phyloP scores from a whole-genome alignment of 2,113 vertebrate species.

The Sylvicapra grimmia region DNA sequence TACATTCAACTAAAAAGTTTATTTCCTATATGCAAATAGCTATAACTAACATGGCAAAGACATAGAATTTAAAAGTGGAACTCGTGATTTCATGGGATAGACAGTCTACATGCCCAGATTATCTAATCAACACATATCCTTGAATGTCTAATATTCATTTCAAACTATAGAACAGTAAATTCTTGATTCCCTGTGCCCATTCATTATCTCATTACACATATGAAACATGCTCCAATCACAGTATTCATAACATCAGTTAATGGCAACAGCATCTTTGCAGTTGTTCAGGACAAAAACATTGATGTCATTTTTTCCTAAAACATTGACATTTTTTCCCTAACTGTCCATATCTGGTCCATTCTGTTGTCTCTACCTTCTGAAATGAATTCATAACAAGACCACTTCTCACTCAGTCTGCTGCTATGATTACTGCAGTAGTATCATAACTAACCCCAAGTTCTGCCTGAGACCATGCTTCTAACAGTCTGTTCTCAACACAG shows the following conservation, averaged over 20 bases:
- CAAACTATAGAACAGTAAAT: background rate
- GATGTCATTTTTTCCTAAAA: background rate
- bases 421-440: background rate
- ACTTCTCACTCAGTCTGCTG: background rate
- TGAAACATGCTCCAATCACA: background rate
- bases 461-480: background rate
- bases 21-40: background rate
- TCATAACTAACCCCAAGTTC: background rate
- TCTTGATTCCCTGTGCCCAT: background rate
- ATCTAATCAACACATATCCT: background rate
- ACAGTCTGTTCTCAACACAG: background rate
- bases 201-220: background rate
- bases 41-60: background rate
- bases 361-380: background rate
- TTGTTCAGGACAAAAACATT: background rate
- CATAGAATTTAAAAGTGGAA: background rate
- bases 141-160: constrained; percentile 9
- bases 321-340: background rate
- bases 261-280: background rate
- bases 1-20: background rate
- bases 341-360: background rate
- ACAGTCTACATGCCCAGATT: background rate
- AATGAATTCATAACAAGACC: background rate
- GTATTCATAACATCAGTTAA: background rate
- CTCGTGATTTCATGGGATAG: background rate